These are phyloP conservation scores for Manis javanica DNA, from an alignment of 2,797 vertebrate species.

Conservation along the genomic window DNA sequence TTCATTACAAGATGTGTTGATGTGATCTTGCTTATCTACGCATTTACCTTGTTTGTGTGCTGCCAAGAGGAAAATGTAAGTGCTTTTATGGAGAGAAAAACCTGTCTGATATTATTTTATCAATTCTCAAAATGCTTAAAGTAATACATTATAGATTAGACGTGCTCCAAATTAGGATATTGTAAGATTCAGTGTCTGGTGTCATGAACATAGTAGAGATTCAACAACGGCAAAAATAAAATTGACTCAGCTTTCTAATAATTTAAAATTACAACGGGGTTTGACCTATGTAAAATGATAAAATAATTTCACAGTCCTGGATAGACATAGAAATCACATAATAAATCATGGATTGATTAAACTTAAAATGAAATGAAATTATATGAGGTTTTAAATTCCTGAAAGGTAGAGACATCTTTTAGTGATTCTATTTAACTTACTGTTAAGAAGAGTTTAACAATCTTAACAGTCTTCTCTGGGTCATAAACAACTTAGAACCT, in stretches of 20 bases:
- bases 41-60: background rate
- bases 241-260: background rate
- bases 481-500: conserved; percentile 31
- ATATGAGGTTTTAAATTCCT: background rate
- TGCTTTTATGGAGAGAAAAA: background rate
- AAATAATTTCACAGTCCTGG: background rate
- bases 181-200: background rate
- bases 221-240: background rate
- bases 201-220: background rate
- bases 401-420: background rate
- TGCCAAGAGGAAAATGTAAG: background rate
- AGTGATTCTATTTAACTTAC: background rate
- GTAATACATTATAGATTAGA: background rate
- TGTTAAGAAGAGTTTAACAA: background rate
- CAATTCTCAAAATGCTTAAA: background rate
- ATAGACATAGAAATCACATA: background rate
- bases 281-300: conserved; percentile 39
- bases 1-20: background rate
- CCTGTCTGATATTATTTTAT: background rate
- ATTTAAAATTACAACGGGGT: background rate
- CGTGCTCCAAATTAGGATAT: background rate
- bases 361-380: conserved; percentile 20
- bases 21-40: conserved; percentile 30
- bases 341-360: conserved; percentile 26
- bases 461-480: background rate